Base-by-base conservation (phyloP, 2,797 vertebrate species). In the Agapornis canus region DNA sequence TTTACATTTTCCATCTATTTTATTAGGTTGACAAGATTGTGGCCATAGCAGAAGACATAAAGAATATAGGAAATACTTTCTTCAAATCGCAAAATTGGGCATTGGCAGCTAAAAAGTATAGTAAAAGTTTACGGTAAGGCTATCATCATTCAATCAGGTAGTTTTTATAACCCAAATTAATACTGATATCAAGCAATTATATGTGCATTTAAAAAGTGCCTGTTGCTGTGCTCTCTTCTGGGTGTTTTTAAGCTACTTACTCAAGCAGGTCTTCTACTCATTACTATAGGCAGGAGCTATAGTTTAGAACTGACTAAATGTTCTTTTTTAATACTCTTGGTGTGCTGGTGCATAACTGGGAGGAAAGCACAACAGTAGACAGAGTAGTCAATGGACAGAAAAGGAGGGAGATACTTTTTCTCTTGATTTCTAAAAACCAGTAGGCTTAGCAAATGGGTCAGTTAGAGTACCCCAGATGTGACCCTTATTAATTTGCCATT, bases 11-110 rank as follows among this genome's bases (percentile, higher is more conserved):
- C 95, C 81, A 87, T 97, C 93, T 94, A 47, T 97, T 97, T 96
- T 86, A 96, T 91, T 95, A 99, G 99, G 97, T 98, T 91, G 98
- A 99, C 95, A 98, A 98, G 97, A 98, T 99, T 95, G 97, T 99
- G 96, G 95, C 98, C 68, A 97, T 99, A 88, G 98, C 98, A 51
- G 99, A 99, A 98, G 98, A 99, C 83, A 84, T 99, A 95, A 99
- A 99, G 97, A 99, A 99, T 83, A 99, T 99, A 90, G 99, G 99
- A 88, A 99, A 99, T 97, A 98, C 94, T 92, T 98, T 99, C 94
- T 99, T 99, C 97, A 99, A 99, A 97, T 98, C 97, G 68, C 99
- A 99, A 89, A 98, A 99, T 95, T 99, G 99, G 99, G 98, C 98
- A 86, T 95, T 97, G 95, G 99, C 99, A n/a, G 96, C 98, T 92